A percentile compares a stretch with the other conserved stretches of the same genome.
These are phyloP conservation scores for Anguilla anguilla DNA, from an alignment of 2,797 vertebrate species.

Conservation along the genomic window DNA sequence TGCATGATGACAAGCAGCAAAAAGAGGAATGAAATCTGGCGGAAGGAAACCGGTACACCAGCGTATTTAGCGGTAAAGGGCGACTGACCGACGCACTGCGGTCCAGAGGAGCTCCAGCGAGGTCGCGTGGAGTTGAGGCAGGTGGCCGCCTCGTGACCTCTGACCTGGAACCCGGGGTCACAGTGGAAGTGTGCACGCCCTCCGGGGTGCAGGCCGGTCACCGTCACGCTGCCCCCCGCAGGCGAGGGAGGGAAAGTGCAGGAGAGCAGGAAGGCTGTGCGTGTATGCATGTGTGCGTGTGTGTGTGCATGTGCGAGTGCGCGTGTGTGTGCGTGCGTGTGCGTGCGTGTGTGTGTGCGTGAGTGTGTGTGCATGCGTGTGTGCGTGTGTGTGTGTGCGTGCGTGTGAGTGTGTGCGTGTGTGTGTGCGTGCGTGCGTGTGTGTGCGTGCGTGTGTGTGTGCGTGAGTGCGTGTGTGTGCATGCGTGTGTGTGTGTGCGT, in stretches of 20 bases:
- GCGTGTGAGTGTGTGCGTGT: too few relatives aligned
- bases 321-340: too few relatives aligned
- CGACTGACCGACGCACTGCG: conserved; percentile 75
- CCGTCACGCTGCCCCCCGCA: conserved; percentile 83
- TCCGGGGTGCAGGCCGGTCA: conserved; percentile 88
- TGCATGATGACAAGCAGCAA: neutral
- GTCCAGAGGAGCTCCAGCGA: conserved; percentile 80
- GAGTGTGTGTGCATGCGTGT: too few relatives aligned
- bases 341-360: too few relatives aligned
- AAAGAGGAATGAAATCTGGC: neutral
- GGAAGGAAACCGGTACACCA: neutral
- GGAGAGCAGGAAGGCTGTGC: conserved; percentile 87
- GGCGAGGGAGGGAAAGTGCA: conserved; percentile 84
- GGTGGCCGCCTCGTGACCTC: conserved; percentile 82
- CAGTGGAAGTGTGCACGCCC: conserved; percentile 86
- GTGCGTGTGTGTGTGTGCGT: too few relatives aligned
- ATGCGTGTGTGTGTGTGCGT: too few relatives aligned
- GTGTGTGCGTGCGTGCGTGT: too few relatives aligned
- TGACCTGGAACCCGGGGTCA: conserved; percentile 85
- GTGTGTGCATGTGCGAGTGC: too few relatives aligned
- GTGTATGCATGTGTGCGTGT: conserved; percentile 51
- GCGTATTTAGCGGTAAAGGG: neutral
- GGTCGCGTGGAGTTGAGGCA: conserved; percentile 87
- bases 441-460: too few relatives aligned
- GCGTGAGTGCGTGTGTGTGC: too few relatives aligned